phyloP scores from a whole-genome alignment of 2,113 vertebrate species.

The Chinchilla lanigera region DNA sequence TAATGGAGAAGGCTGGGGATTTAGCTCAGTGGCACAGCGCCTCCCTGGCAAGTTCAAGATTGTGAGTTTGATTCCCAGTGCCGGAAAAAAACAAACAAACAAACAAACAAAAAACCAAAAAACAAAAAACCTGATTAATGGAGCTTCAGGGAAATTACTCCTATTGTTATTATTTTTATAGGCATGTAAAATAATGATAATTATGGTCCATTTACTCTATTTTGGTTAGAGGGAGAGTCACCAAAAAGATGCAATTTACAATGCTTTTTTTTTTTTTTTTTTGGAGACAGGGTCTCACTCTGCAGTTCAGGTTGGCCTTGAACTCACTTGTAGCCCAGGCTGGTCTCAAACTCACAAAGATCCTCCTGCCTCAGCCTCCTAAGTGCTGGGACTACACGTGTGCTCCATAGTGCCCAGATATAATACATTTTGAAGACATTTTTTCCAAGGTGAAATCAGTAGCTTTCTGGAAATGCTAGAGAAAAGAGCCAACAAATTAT shows the following conservation, averaged over 20 bases:
- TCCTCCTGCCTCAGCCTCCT: too few relatives aligned
- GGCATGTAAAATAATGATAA: constrained; percentile 45
- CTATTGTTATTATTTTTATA: constrained; percentile 20
- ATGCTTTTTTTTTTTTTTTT: neutral
- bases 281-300: too few relatives aligned
- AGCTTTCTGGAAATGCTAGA: constrained; percentile 35
- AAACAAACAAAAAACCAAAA: too few relatives aligned
- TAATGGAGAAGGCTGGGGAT: too few relatives aligned
- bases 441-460: constrained; percentile 35
- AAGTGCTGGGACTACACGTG: too few relatives aligned
- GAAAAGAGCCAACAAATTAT: neutral
- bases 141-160: constrained; percentile 23
- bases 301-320: too few relatives aligned
- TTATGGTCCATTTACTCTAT: neutral
- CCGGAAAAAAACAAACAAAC: too few relatives aligned
- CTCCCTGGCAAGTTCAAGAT: too few relatives aligned
- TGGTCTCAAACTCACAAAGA: too few relatives aligned
- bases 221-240: constrained; percentile 39
- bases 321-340: too few relatives aligned
- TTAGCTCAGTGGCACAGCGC: too few relatives aligned
- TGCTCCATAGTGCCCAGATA: neutral
- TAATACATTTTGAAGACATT: constrained; percentile 32
- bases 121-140: constrained; percentile 55
- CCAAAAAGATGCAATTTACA: neutral
- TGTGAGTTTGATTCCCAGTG: too few relatives aligned